Evolutionary conservation across 2,113 vertebrate genomes (phyloP), one percentile per base, ranked within the genome.

Genomic region (Oophaga pumilio): DNA sequence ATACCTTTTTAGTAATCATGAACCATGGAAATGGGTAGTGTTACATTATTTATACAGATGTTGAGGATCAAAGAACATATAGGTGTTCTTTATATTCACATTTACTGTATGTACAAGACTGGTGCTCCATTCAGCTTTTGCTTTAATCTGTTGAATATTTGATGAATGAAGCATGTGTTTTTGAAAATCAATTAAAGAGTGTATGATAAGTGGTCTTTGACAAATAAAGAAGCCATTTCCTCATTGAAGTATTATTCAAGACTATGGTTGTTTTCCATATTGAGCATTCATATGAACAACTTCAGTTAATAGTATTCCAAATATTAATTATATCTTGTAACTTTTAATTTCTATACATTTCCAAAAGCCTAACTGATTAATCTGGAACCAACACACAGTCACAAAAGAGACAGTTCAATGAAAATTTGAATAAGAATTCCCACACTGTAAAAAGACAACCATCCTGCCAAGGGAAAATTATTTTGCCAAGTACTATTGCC

Each of bases 401-500:
- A 82, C 59, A 87, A 62, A 52, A 64, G n/a, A 26, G 28, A 20
- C n/a, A 76, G 71, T 76, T 83, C 57, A 76, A 60, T 43, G 74
- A 52, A 4, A 87, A 76, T 62, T 87, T 82, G 68, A 87, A 87
- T 76, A 82, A 76, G 79, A 88, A 88, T 76, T 76, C 69, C 86
- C 33, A 83, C 69, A 53, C 79, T 82, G 62, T 59, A 88, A 50
- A 80, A 83, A 88, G 69, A 88, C 0, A 57, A 73, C 50, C 83
- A 56, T 64, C 79, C 79, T 82, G 79, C 86, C 79, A 88, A 87
- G 62, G 68, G 43, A 49, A 76, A 49, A 76, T 56, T 69, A 52
- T 88, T 74, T 88, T 88, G 86, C 86, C 86, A 88, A 76, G 73
- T 83, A 62, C 56, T 9, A 64, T 83, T 88, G 86, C 86, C 86